A percentile compares a stretch with the other conserved stretches of the same genome.
phyloP scores from a whole-genome alignment of 2,888 invertebrate genomes.

The Leuctra nigra region DNA sequence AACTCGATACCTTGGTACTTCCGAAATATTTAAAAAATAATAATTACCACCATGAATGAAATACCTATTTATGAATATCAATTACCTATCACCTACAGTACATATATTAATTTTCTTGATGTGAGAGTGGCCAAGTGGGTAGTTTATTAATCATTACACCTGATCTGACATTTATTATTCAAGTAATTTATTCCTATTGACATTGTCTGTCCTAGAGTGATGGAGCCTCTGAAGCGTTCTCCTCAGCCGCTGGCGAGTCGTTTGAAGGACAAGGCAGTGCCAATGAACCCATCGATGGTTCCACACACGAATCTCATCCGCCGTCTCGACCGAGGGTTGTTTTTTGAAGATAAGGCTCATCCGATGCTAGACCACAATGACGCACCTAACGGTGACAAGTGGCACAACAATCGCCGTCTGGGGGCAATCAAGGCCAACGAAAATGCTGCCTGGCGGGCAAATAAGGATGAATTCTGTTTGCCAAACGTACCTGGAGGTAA shows the following conservation, averaged over 20 bases:
- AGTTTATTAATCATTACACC: too few species aligned
- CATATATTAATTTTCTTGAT: too few species aligned
- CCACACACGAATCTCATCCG: conserved; percentile 20
- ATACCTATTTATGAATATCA: too few species aligned
- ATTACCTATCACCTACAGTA: too few species aligned
- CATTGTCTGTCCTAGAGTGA: conserved; percentile 17
- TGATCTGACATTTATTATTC: too few species aligned
- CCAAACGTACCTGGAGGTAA: conserved; percentile 58
- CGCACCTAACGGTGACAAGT: conserved; percentile 14
- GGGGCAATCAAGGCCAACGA: conserved; percentile 19
- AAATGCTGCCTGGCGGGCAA: conserved; percentile 10
- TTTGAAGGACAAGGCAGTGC: conserved; percentile 1
- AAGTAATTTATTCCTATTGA: too few species aligned
- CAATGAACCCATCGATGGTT: neutral
- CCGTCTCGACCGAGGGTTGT: conserved; percentile 9
- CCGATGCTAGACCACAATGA: neutral
- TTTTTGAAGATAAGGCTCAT: neutral
- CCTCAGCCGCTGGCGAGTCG: conserved; percentile 19
- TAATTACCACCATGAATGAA: too few species aligned
- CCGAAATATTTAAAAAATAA: too few species aligned
- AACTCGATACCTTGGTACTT: too few species aligned
- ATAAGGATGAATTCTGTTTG: conserved; percentile 47
- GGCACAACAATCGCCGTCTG: conserved; percentile 11
- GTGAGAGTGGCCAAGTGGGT: too few species aligned
- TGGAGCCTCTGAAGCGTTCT: conserved; percentile 25